phyloP scores from a whole-genome alignment of 2,113 vertebrate species.

The Dinomys branickii region DNA sequence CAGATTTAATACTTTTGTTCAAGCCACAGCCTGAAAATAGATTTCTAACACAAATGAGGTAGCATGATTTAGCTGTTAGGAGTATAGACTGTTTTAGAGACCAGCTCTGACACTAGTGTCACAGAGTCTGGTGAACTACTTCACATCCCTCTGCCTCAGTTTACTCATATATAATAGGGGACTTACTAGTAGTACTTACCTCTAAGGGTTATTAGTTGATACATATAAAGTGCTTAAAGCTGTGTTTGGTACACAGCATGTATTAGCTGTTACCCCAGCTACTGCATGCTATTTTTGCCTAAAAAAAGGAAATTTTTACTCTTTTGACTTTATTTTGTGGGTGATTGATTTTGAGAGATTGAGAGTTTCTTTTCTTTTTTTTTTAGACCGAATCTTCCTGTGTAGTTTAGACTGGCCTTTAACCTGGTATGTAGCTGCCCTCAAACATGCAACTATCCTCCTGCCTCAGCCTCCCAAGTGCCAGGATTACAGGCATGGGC shows the following conservation, averaged over 20 bases:
- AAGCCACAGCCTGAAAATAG: no score
- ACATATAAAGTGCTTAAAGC: background rate
- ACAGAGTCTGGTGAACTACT: no score
- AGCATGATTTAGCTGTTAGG: no score
- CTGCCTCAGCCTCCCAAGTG: no score
- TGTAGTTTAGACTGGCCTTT: no score
- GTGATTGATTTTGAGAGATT: background rate
- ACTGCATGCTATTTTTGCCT: no score
- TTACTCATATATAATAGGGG: background rate
- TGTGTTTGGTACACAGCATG: background rate
- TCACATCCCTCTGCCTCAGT: slow-evolving; percentile 2
- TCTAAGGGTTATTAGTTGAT: background rate
- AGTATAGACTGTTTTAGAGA: background rate
- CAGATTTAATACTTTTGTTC: no score
- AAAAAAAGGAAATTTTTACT: slow-evolving; percentile 22
- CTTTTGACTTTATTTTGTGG: background rate
- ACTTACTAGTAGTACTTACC: background rate
- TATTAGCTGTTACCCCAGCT: background rate
- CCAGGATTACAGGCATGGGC: no score
- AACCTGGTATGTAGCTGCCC: no score
- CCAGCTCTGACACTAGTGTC: background rate
- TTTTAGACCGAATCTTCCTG: background rate
- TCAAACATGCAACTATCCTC: no score
- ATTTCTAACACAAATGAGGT: no score
- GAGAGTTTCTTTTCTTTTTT: background rate